A percentile compares a stretch with the other conserved stretches of the same genome.
phyloP scores from a whole-genome alignment of 2,113 vertebrate species.

The Takifugu bimaculatus region DNA sequence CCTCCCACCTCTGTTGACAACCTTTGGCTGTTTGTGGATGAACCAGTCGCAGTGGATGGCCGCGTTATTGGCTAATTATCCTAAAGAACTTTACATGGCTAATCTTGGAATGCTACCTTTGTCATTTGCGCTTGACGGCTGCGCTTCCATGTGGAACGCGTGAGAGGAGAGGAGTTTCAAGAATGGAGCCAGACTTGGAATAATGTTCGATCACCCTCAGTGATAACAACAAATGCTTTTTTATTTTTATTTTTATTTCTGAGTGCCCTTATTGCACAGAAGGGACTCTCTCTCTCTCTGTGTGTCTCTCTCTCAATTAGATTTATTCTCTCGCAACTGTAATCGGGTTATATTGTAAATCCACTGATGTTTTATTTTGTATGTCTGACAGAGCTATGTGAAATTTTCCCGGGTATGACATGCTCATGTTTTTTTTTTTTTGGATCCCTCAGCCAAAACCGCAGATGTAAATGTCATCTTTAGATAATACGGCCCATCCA shows the following conservation, averaged over 20 bases:
- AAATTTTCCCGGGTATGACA: constrained; percentile 29
- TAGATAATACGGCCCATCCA: constrained; percentile 12
- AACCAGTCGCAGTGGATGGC: constrained; percentile 38
- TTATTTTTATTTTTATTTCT: constrained; percentile 42
- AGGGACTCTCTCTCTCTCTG: constrained; percentile 35
- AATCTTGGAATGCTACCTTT: constrained; percentile 24
- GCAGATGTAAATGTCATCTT: constrained; percentile 14
- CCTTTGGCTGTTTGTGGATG: constrained; percentile 53
- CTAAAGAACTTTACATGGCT: constrained; percentile 33
- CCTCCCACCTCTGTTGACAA: constrained; percentile 31
- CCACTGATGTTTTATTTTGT: constrained; percentile 29
- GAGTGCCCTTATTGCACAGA: constrained; percentile 66
- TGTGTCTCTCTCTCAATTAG: constrained; percentile 31
- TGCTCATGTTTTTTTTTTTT: constrained; percentile 28
- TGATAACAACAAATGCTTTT: constrained; percentile 61
- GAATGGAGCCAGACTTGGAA: constrained; percentile 49
- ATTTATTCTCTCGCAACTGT: constrained; percentile 39
- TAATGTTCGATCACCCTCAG: constrained; percentile 61
- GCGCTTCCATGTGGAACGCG: constrained; percentile 39
- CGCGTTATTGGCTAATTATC: constrained; percentile 62
- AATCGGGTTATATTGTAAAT: constrained; percentile 51
- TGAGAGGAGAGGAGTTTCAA: constrained; percentile 50
- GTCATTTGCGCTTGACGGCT: constrained; percentile 42
- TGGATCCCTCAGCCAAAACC: constrained; percentile 33
- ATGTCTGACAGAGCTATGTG: constrained; percentile 22